These are phyloP conservation scores for Sus cebifrons DNA, from an alignment of 2,797 vertebrate genomes.

Conservation along the genomic window DNA sequence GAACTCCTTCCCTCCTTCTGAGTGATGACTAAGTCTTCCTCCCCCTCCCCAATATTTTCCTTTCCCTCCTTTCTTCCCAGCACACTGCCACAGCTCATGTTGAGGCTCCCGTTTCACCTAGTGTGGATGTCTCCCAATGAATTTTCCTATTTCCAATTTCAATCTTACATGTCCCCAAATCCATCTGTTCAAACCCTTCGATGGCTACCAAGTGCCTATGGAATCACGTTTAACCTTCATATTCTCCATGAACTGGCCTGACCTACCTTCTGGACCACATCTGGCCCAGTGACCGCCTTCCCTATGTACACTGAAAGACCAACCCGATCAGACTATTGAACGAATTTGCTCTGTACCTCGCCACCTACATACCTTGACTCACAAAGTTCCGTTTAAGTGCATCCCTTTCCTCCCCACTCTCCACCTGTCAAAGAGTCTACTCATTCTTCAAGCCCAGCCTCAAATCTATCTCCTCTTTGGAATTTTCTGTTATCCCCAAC, in stretches of 20 bases:
- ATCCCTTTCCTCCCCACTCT: constrained; percentile 26
- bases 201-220: constrained; percentile 19
- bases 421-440: constrained; percentile 48
- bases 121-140: constrained; percentile 9
- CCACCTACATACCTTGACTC: not conserved
- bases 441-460: constrained; percentile 38
- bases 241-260: not conserved
- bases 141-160: constrained; percentile 35
- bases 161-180: not conserved
- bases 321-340: not conserved
- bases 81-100: not conserved
- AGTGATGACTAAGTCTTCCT: constrained; percentile 44
- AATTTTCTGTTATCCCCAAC: not conserved
- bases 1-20: not conserved
- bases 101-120: constrained; percentile 8
- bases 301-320: not conserved
- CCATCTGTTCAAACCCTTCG: constrained; percentile 54
- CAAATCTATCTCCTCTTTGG: constrained; percentile 46
- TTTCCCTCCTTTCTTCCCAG: constrained; percentile 34
- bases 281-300: not conserved
- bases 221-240: constrained; percentile 19
- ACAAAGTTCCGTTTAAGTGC: constrained; percentile 31
- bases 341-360: not conserved
- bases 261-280: not conserved
- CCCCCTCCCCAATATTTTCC: constrained; percentile 46